Conservation (phyloP, 2,113 vertebrate species). For the Psephotus haematonotus region DNA sequence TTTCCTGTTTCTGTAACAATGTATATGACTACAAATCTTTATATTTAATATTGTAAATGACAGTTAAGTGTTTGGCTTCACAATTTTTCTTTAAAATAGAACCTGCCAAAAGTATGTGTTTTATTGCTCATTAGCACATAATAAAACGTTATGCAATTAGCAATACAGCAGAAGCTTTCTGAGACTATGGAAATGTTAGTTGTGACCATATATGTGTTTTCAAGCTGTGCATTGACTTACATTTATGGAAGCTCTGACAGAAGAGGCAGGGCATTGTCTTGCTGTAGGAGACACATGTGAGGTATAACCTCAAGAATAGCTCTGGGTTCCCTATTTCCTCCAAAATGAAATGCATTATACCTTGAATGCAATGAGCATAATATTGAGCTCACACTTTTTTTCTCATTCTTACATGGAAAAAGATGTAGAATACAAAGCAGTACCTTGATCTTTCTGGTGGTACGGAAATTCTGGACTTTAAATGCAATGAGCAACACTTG, state of each 20-base stretch:
- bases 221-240: background rate
- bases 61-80: background rate
- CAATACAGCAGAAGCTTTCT: background rate
- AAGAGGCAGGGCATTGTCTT: background rate
- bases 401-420: background rate
- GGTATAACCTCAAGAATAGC: rapidly evolving
- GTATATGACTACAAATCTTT: background rate
- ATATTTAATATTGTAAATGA: constrained; percentile 29
- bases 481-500: background rate
- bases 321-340: background rate
- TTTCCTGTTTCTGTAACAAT: background rate
- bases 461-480: background rate
- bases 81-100: constrained; percentile 9
- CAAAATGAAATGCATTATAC: background rate
- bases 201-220: background rate
- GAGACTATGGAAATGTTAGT: background rate
- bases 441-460: background rate
- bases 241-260: background rate
- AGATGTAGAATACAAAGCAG: background rate
- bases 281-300: background rate
- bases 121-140: background rate
- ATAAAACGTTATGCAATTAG: background rate
- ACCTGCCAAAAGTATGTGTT: background rate
- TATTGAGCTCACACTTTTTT: background rate
- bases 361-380: background rate